A percentile compares a stretch with the other conserved stretches of the same genome.
These are phyloP conservation scores for Ecdyonurus torrentis DNA, from an alignment of 2,888 invertebrate species.

Conservation along the genomic window DNA sequence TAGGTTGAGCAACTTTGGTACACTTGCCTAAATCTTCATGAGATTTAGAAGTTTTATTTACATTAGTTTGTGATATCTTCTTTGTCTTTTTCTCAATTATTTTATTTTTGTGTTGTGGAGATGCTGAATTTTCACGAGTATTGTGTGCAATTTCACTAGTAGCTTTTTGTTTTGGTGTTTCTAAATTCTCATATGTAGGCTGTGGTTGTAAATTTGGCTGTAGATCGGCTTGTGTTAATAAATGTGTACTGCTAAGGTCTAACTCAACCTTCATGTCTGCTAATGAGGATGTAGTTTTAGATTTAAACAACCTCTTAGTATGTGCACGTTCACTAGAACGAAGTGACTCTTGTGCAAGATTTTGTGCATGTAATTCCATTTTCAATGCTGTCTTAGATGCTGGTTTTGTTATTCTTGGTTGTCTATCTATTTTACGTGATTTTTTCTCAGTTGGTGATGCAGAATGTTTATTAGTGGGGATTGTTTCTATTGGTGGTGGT, in stretches of 20 bases:
- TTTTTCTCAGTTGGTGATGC: slow-evolving; percentile 56
- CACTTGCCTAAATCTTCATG: slow-evolving; percentile 21
- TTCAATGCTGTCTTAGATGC: neutral
- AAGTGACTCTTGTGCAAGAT: neutral
- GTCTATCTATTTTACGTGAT: neutral
- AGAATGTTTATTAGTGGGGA: slow-evolving; percentile 33
- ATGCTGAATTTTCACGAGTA: neutral
- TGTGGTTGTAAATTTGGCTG: neutral
- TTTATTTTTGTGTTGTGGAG: neutral
- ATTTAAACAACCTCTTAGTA: neutral
- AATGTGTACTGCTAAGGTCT: neutral
- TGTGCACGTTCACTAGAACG: neutral
- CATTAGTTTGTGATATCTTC: neutral
- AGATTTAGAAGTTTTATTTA: neutral
- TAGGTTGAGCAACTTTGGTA: slow-evolving; percentile 34
- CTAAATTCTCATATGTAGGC: neutral
- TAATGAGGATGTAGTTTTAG: neutral
- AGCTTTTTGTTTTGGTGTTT: neutral
- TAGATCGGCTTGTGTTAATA: neutral
- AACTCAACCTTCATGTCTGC: neutral
- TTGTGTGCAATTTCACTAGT: neutral
- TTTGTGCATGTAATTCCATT: neutral
- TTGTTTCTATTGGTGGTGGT: slow-evolving; percentile 5
- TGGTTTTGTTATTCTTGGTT: neutral
- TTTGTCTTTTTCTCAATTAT: neutral